A percentile compares a stretch with the other conserved stretches of the same genome.
These are phyloP conservation scores for Thecocarcelia acutangulata DNA, from an alignment of 2,888 invertebrate species.

Conservation along the genomic window DNA sequence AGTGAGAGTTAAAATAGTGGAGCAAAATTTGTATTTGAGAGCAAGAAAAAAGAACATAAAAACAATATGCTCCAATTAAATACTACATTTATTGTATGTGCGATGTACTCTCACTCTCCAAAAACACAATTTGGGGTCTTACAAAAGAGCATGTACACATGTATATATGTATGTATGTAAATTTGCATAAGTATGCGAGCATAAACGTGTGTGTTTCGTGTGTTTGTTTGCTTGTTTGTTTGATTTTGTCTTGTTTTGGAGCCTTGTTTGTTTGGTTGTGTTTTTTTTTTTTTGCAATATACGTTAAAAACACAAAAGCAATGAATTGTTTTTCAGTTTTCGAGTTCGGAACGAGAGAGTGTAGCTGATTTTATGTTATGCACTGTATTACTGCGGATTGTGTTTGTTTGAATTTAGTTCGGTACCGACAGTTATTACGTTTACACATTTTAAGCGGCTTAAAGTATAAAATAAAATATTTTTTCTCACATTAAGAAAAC, in stretches of 20 bases:
- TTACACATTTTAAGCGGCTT: conserved; percentile 69
- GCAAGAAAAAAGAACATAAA: not conserved
- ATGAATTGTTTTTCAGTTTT: conserved; percentile 22
- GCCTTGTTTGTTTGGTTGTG: too few species aligned
- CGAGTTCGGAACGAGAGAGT: conserved; percentile 26
- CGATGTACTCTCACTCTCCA: conserved; percentile 13
- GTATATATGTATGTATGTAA: too few species aligned
- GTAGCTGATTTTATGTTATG: conserved; percentile 40
- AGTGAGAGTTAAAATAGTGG: conserved; percentile 24
- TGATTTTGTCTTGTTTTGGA: conserved; percentile 48
- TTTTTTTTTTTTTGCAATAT: conserved; percentile 38
- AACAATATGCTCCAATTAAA: conserved; percentile 30
- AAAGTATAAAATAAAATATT: conserved; percentile 6
- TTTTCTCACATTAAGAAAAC: conserved; percentile 29
- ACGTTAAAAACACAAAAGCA: conserved; percentile 63
- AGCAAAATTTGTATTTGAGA: not conserved
- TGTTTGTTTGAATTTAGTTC: conserved; percentile 73
- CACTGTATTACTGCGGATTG: conserved; percentile 43
- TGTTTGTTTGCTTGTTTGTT: conserved; percentile 11
- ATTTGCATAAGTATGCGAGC: too few species aligned
- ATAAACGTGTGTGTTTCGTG: too few species aligned
- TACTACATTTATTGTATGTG: conserved; percentile 39
- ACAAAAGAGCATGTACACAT: not conserved
- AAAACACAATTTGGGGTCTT: not conserved
- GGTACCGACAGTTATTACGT: conserved; percentile 78